These are phyloP conservation scores for Marasmarcha lunaedactyla DNA, from an alignment of 2,888 invertebrate genomes.

Conservation along the genomic window DNA sequence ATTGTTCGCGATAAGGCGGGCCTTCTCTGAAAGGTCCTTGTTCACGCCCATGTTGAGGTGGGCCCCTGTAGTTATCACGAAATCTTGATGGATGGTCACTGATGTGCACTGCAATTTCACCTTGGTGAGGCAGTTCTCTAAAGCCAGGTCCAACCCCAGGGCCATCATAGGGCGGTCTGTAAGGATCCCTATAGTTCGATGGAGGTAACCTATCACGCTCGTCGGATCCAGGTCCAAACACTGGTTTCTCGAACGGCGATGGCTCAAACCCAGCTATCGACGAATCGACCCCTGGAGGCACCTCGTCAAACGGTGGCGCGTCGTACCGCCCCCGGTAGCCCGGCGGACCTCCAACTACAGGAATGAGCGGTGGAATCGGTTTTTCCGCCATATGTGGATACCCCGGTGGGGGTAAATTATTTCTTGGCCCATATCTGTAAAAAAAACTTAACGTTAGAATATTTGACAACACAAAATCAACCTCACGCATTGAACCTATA, in stretches of 20 bases:
- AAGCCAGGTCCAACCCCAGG: constrained; percentile 24
- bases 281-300: constrained; percentile 74
- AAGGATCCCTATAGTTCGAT: constrained; percentile 45
- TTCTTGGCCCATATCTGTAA: constrained; percentile 57
- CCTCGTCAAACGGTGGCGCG: constrained; percentile 63
- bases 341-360: constrained; percentile 34
- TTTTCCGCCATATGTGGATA: constrained; percentile 46
- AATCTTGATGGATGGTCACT: constrained; percentile 42
- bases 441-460: constrained; percentile 11
- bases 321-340: constrained; percentile 55
- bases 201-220: constrained; percentile 51
- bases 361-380: constrained; percentile 12
- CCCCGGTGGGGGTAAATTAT: constrained; percentile 36
- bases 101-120: constrained; percentile 54
- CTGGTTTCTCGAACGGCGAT: constrained; percentile 63
- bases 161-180: constrained; percentile 44
- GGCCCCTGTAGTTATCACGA: constrained; percentile 49
- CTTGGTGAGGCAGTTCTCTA: constrained; percentile 38
- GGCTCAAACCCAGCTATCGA: constrained; percentile 73
- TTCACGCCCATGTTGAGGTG: constrained; percentile 38
- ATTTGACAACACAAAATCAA: neutral
- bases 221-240: constrained; percentile 37
- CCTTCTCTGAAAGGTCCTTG: constrained; percentile 37
- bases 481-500: too few relatives aligned
- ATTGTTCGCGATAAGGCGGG: constrained; percentile 36